Percentiles rank a stretch among this genome's conserved stretches.
Conservation (phyloP, 2,888 invertebrate species). For the Sinopyrophorus schimmeli region DNA sequence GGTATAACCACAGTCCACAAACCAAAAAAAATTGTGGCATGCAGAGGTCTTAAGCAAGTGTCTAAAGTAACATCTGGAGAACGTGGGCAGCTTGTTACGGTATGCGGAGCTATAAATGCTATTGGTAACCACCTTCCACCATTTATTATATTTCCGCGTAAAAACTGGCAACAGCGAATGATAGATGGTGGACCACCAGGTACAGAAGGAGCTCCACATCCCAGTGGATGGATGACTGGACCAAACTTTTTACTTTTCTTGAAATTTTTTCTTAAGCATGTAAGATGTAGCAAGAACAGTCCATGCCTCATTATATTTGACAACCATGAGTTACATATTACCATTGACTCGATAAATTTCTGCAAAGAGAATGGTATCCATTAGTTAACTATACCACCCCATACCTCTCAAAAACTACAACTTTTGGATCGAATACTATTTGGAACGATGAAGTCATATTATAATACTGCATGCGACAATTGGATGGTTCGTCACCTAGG, state of each 20-base stretch:
- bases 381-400: neutral
- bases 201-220: constrained; percentile 39
- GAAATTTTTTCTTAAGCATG: neutral
- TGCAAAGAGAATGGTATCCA: neutral
- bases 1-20: too few relatives aligned
- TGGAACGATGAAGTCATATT: neutral
- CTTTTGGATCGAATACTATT: neutral
- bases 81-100: too few relatives aligned
- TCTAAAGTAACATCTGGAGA: too few relatives aligned
- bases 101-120: constrained; percentile 39
- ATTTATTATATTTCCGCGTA: constrained; percentile 44
- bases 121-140: constrained; percentile 43
- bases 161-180: constrained; percentile 41
- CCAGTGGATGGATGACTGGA: constrained; percentile 39
- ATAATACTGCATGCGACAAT: neutral
- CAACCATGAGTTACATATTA: neutral
- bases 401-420: neutral
- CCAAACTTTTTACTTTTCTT: neutral
- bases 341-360: neutral
- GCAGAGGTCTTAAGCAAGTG: too few relatives aligned
- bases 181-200: constrained; percentile 43
- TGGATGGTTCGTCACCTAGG: constrained; percentile 3
- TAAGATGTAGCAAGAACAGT: neutral
- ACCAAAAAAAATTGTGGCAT: too few relatives aligned
- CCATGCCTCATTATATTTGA: neutral